phyloP scores from a whole-genome alignment of 2,113 vertebrate species.

The Oenanthe melanoleuca region DNA sequence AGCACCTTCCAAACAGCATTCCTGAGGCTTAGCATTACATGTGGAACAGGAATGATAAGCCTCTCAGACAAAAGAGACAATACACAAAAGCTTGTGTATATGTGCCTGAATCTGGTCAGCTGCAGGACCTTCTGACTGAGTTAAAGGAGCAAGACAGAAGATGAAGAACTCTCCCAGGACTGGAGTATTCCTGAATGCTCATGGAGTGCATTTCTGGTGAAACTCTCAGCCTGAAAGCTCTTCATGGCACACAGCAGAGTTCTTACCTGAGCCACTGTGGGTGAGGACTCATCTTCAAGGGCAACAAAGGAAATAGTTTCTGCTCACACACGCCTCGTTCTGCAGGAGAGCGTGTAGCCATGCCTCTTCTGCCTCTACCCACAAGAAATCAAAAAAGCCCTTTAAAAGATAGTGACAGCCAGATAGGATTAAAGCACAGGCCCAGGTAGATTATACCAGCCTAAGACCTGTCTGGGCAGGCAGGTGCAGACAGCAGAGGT shows the following conservation, averaged over 20 bases:
- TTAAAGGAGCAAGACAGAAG: not conserved
- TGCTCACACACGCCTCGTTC: not conserved
- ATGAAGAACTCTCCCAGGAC: not conserved
- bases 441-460: not conserved
- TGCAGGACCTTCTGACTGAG: not conserved
- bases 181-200: not conserved
- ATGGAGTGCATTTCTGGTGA: not conserved
- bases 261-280: not conserved
- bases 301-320: not conserved
- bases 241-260: rapidly evolving
- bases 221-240: not conserved
- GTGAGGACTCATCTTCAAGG: not conserved
- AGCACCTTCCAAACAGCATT: not conserved
- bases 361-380: not conserved
- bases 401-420: not conserved
- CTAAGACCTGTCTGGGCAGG: not conserved
- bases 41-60: not conserved
- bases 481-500: not conserved
- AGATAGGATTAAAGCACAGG: not conserved
- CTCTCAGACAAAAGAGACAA: not conserved
- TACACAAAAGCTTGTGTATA: not conserved
- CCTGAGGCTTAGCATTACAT: not conserved
- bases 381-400: not conserved
- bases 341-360: rapidly evolving
- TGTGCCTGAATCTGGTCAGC: not conserved